A percentile compares a stretch with the other conserved stretches of the same genome.
phyloP scores from a whole-genome alignment of 2,113 vertebrate genomes.

The Trochalopteron elliotii region DNA sequence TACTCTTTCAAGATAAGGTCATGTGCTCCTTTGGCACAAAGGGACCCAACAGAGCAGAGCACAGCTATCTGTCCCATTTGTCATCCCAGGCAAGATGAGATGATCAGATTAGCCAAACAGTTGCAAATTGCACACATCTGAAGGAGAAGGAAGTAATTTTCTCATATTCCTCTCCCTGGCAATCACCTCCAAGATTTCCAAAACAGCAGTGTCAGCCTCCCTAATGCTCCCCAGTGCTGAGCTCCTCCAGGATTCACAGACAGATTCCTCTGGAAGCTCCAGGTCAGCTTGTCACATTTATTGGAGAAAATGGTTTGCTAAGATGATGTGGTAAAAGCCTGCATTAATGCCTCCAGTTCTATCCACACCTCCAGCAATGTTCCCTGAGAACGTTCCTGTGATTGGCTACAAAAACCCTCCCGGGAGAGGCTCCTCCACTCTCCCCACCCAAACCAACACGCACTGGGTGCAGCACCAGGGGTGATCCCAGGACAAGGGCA shows the following conservation, averaged over 20 bases:
- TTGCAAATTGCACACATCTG: background rate
- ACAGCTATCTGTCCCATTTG: background rate
- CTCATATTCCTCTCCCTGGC: background rate
- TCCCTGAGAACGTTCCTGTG: background rate
- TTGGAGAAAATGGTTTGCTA: background rate
- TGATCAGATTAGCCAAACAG: background rate
- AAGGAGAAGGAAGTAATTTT: constrained; percentile 5
- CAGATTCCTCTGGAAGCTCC: background rate
- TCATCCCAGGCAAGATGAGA: background rate
- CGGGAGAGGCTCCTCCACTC: background rate
- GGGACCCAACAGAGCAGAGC: background rate
- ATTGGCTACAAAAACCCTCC: background rate
- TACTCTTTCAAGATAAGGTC: background rate
- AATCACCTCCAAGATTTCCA: background rate
- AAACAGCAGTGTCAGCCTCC: background rate
- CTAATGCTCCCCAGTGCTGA: background rate
- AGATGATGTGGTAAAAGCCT: background rate
- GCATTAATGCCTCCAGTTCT: background rate
- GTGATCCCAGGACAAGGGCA: background rate
- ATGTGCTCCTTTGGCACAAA: background rate
- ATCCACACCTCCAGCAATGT: background rate
- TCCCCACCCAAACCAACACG: background rate
- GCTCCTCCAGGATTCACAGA: background rate
- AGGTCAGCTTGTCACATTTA: background rate
- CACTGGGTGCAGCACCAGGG: background rate